A percentile compares a stretch with the other conserved stretches of the same genome.
phyloP scores from a whole-genome alignment of 2,113 vertebrate species.

The Polypterus senegalus region DNA sequence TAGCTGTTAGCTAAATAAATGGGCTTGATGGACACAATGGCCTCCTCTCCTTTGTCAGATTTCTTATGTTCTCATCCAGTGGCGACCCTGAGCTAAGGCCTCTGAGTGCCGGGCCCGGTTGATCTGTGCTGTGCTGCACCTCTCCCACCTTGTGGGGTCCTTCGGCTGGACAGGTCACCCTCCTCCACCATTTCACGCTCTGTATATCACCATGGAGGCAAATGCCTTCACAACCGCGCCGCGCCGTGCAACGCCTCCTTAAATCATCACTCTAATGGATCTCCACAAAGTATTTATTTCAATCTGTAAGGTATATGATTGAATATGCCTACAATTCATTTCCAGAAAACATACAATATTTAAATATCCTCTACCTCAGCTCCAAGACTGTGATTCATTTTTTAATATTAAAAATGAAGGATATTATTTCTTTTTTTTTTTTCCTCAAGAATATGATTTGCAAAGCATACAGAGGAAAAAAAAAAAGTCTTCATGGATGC shows the following conservation, averaged over 20 bases:
- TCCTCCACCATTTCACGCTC: too few relatives aligned
- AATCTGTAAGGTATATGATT: constrained; percentile 43
- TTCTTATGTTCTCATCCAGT: too few relatives aligned
- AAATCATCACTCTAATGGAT: constrained; percentile 49
- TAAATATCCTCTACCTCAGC: constrained; percentile 38
- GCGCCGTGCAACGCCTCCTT: constrained; percentile 26
- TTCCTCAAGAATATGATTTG: constrained; percentile 69
- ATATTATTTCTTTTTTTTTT: constrained; percentile 30
- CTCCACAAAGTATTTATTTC: constrained; percentile 33
- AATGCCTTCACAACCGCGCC: too few relatives aligned
- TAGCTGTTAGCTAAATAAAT: too few relatives aligned
- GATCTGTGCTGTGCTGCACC: too few relatives aligned
- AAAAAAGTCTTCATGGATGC: constrained; percentile 47
- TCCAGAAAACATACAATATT: constrained; percentile 35
- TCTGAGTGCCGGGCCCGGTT: too few relatives aligned
- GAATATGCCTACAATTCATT: constrained; percentile 51
- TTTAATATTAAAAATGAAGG: constrained; percentile 50
- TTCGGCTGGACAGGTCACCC: too few relatives aligned
- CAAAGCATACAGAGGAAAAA: constrained; percentile 48
- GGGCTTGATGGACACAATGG: too few relatives aligned
- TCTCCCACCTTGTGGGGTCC: too few relatives aligned
- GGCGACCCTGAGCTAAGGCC: too few relatives aligned
- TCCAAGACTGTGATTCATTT: constrained; percentile 9
- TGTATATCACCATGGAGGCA: too few relatives aligned
- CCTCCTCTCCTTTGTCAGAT: too few relatives aligned